Evolutionary conservation across 1,140 invertebrate genomes (phyloP).

Genomic region (Cyclargus thomasi): DNA sequence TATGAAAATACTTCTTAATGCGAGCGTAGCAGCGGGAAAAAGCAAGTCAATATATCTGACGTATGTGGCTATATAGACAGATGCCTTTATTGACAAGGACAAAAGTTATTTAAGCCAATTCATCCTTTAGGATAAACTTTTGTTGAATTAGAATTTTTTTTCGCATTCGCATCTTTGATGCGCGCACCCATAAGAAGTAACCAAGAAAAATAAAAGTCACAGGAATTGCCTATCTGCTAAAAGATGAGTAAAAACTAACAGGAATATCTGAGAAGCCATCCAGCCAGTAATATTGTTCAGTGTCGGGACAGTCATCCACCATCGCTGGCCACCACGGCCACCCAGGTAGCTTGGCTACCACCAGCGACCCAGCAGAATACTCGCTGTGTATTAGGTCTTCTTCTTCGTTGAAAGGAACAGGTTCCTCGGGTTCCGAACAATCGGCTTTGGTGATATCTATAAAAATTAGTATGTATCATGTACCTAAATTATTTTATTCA

Average conservation of each 20-base stretch:
- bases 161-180: no score
- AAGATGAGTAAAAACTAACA: constrained; percentile 46
- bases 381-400: constrained; percentile 76
- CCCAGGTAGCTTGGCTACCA: constrained; percentile 78
- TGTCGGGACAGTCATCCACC: constrained; percentile 82
- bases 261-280: constrained; percentile 70
- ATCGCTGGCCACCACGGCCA: constrained; percentile 86
- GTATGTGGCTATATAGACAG: no score
- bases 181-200: no score
- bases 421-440: constrained; percentile 72
- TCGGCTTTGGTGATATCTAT: constrained; percentile 67
- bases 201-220: no score
- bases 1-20: no score
- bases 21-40: no score
- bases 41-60: no score
- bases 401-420: constrained; percentile 51
- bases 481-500: no score
- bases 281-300: constrained; percentile 77
- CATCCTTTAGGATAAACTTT: no score
- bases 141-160: no score
- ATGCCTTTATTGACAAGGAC: no score
- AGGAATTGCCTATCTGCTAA: not conserved
- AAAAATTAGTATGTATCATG: constrained; percentile 22
- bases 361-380: constrained; percentile 79
- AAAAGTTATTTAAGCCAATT: no score